Conservation (phyloP, 2,888 invertebrate species). For the Nephrotoma guestfalica region DNA sequence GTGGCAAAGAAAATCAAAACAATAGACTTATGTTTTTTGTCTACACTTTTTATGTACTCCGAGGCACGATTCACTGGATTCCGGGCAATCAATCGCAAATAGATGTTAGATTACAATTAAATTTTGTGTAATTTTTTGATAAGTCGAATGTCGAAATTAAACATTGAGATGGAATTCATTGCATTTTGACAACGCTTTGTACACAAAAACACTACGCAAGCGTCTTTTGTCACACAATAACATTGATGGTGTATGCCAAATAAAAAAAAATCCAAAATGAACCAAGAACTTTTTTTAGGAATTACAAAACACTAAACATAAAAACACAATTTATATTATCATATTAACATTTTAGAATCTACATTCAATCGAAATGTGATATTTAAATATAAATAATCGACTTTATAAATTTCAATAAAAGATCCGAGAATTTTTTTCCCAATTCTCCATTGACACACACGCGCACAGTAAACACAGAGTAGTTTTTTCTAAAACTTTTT, state of each 20-base stretch:
- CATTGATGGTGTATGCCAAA: neutral
- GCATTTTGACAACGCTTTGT: conserved; percentile 8
- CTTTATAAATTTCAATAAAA: neutral
- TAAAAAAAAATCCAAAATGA: neutral
- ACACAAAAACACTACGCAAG: conserved; percentile 11
- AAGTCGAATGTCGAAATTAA: neutral
- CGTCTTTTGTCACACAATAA: conserved; percentile 4
- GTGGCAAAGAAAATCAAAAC: neutral
- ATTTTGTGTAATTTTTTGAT: neutral
- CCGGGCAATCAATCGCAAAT: neutral
- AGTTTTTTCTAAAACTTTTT: neutral
- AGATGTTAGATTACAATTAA: neutral
- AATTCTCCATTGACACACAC: conserved; percentile 6
- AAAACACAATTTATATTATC: neutral
- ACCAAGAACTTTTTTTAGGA: neutral
- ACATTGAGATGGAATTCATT: neutral
- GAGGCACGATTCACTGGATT: neutral
- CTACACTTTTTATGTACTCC: neutral
- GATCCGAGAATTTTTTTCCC: neutral
- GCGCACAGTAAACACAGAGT: neutral
- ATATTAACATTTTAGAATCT: neutral
- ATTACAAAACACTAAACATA: neutral
- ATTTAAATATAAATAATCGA: neutral
- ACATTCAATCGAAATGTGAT: neutral
- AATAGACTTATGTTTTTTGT: neutral